Evolutionary conservation across 2,113 vertebrate species (phyloP).

Genomic region (Falco punctatus): DNA sequence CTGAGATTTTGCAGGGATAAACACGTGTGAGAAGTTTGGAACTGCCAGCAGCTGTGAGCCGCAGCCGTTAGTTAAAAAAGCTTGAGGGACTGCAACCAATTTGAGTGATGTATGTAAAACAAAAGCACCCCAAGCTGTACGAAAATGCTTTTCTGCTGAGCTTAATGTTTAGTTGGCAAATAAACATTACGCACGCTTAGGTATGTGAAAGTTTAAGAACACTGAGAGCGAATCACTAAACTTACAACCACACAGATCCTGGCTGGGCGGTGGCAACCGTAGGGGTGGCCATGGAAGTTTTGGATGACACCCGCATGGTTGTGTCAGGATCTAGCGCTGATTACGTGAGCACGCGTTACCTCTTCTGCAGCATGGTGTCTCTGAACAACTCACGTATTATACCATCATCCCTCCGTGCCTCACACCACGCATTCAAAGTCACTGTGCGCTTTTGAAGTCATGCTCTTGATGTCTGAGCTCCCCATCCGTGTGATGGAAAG

Average conservation of each 20-base stretch:
- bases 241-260: not conserved
- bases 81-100: not conserved
- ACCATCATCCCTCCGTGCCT: not conserved
- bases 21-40: not conserved
- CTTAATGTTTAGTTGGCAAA: not conserved
- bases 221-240: not conserved
- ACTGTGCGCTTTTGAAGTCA: not conserved
- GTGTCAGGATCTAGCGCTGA: not conserved
- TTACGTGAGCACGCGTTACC: not conserved
- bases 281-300: not conserved
- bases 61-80: not conserved
- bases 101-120: not conserved
- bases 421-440: not conserved
- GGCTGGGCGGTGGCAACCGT: not conserved
- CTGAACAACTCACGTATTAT: not conserved
- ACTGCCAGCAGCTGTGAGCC: not conserved
- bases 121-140: not conserved
- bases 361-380: not conserved
- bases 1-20: conserved; percentile 13
- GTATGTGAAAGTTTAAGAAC: not conserved
- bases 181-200: not conserved
- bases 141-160: not conserved
- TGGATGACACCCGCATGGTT: not conserved
- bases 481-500: not conserved
- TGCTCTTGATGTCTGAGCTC: not conserved